phyloP scores from a whole-genome alignment of 1,140 invertebrate genomes.

The Temnothorax longispinosus region DNA sequence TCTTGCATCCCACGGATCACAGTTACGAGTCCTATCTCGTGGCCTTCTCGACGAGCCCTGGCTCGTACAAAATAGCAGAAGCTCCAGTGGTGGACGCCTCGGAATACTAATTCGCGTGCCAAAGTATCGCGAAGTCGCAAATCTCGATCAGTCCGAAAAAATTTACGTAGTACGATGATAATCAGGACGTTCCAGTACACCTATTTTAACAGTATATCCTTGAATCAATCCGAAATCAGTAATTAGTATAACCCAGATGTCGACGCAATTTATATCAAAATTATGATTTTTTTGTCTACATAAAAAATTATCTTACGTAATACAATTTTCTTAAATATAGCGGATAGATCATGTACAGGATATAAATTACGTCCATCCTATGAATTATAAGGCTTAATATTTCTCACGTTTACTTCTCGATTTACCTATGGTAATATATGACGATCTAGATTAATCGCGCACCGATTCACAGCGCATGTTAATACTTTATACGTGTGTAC shows the following conservation, averaged over 20 bases:
- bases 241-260: neutral
- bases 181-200: neutral
- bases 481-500: slow-evolving; percentile 16
- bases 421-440: neutral
- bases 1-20: slow-evolving; percentile 54
- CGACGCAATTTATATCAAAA: neutral
- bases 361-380: neutral
- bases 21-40: slow-evolving; percentile 58
- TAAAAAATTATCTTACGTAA: neutral
- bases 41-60: slow-evolving; percentile 1
- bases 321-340: neutral
- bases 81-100: slow-evolving; percentile 38
- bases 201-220: neutral
- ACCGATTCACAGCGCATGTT: slow-evolving; percentile 27
- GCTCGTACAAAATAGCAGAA: slow-evolving; percentile 45
- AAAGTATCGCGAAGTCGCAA: slow-evolving; percentile 28
- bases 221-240: neutral
- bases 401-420: slow-evolving; percentile 1
- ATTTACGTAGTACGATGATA: neutral
- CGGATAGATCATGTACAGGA: neutral
- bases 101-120: slow-evolving; percentile 50
- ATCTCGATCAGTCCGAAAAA: slow-evolving; percentile 20
- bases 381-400: slow-evolving; percentile 10
- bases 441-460: slow-evolving; percentile 25
- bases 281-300: neutral